phyloP scores from a whole-genome alignment of 2,113 vertebrate genomes.

The Noctilio leporinus region DNA sequence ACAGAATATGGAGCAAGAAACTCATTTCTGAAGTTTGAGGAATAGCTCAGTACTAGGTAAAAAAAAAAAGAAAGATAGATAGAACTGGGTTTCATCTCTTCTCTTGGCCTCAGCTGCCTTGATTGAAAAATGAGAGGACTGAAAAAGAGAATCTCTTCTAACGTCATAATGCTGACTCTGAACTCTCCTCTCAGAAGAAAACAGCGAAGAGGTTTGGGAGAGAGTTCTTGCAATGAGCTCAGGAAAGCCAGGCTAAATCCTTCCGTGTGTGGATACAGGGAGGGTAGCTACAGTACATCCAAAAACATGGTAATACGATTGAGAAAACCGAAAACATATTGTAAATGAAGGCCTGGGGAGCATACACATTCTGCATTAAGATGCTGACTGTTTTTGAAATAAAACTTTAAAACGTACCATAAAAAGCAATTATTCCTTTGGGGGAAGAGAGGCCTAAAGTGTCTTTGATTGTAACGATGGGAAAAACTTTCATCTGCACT shows the following conservation, averaged over 20 bases:
- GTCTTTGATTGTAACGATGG: conserved; percentile 63
- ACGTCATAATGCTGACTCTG: neutral
- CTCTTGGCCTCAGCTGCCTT: neutral
- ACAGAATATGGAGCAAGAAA: neutral
- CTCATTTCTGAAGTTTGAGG: neutral
- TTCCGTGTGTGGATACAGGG: neutral
- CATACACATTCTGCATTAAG: conserved; percentile 40
- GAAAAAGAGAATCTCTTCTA: neutral
- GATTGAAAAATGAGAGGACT: neutral
- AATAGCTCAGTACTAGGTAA: neutral
- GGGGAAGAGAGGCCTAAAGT: conserved; percentile 54
- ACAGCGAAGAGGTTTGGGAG: neutral
- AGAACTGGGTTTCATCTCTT: neutral
- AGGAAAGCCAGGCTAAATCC: neutral
- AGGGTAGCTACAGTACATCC: conserved; percentile 24
- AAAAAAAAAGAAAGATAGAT: neutral
- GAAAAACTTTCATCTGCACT: conserved; percentile 59
- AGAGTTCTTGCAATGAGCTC: neutral
- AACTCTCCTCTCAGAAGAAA: neutral
- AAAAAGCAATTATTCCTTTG: conserved; percentile 68
- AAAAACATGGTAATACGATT: conserved; percentile 53
- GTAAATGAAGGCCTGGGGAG: conserved; percentile 33
- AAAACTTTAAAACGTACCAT: conserved; percentile 64
- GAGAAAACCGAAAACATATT: conserved; percentile 71
- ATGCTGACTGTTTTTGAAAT: conserved; percentile 70